Base-by-base conservation (phyloP, 2,888 invertebrate genomes). In the Coecobrya sp. region DNA sequence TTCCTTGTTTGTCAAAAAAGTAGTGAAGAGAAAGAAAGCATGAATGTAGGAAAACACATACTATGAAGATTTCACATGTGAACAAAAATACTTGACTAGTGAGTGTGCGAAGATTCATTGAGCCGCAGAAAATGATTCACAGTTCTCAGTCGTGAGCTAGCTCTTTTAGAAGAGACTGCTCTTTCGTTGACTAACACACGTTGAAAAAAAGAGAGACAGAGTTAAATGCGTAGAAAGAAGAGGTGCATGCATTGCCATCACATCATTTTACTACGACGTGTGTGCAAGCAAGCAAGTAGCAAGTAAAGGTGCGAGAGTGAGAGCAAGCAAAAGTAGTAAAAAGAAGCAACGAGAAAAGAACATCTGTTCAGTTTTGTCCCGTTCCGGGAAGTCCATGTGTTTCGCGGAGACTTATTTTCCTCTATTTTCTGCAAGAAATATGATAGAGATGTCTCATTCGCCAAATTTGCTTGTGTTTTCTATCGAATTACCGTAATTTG, bases 291-390 rank as follows among this genome's bases (percentile, higher is more conserved):
- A 73, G 45, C 45, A 52, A 68, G 65, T 36, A 36, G 7, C 55
- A n/a, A 42, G 36, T 30, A 55, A 86, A 87, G 87, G 87, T 87
- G 87, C 25, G 45, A 79, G 87, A 30, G 36, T 25, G 70, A 70
- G 68, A 86, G 52, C 27, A 36, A 70, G 52, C 73, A 25, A 16
- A 36, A 45, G 55, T 36, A 79, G 62, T 27, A 73, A 25, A 27
- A 86, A 25, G 22, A 65, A 68, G 68, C 27, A 85, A 68, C 85
- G 55, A 70, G 70, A 86, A 76, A 84, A 62, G 84, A 87, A 87
- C 87, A 87, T 87, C 87, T 87, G 87, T 79, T 87, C 62, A 25
- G 87, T 79, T 76, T 87, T 87, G 87, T 87, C 87, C 87, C 87
- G 55, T 87, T 79, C 73, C 87, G 79, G 87, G 87, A 87, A 87